These are phyloP conservation scores for Ophiothrix spiculata DNA, from an alignment of 35 echinoderm and acorn worm genomes.

Conservation along the genomic window DNA sequence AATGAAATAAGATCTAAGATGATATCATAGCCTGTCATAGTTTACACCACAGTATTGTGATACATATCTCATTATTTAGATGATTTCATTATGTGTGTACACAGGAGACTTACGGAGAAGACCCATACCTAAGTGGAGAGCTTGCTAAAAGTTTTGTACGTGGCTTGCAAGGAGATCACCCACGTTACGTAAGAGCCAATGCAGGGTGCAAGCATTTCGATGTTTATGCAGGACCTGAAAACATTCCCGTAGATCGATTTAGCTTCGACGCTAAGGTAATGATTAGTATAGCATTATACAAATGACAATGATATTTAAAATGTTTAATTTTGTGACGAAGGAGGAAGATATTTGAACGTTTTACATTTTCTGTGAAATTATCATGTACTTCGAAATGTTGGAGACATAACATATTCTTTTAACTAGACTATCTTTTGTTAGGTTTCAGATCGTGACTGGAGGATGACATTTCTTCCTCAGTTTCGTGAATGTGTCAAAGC, in stretches of 20 bases:
- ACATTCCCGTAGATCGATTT: slow-evolving; percentile 68
- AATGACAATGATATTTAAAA: no score
- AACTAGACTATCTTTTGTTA: slow-evolving; percentile 39
- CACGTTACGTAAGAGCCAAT: slow-evolving; percentile 74
- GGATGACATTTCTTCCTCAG: slow-evolving; percentile 83
- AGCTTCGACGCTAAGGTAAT: slow-evolving; percentile 84
- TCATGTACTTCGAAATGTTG: no score
- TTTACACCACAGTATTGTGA: no score
- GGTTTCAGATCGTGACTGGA: slow-evolving; percentile 78
- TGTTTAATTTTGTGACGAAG: no score
- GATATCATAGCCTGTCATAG: no score
- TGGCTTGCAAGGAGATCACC: slow-evolving; percentile 74
- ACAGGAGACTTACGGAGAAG: slow-evolving; percentile 98
- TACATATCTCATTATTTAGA: neutral
- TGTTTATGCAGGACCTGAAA: slow-evolving; percentile 86
- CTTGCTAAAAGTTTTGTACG: slow-evolving; percentile 66
- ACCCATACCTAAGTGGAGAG: slow-evolving; percentile 80
- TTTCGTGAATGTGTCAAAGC: slow-evolving; percentile 98
- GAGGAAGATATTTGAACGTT: no score
- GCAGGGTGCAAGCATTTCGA: slow-evolving; percentile 95
- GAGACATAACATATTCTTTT: no score
- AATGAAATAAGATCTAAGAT: no score
- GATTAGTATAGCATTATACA: no score
- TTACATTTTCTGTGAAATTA: no score
- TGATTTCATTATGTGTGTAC: neutral